Percentiles rank a stretch among this genome's conserved stretches.
Conservation (phyloP, 2,113 vertebrate species). For the Cygnus buccinator region DNA sequence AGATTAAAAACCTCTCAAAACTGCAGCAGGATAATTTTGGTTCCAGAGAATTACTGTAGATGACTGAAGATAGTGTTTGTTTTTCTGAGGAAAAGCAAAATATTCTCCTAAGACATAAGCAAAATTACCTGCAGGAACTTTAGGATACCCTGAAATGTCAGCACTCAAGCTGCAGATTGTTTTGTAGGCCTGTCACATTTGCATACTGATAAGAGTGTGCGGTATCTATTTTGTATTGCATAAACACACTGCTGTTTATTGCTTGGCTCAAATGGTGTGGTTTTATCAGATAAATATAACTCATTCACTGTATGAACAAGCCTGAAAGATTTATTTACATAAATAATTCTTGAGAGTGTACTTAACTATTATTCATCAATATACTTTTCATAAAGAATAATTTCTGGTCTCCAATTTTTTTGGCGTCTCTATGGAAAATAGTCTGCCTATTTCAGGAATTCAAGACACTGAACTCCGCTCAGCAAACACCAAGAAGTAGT, state of each 20-base stretch:
- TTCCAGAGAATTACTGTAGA: background rate
- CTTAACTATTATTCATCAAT: background rate
- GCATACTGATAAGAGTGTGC: background rate
- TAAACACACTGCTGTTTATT: background rate
- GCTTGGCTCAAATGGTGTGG: background rate
- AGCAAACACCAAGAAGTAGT: background rate
- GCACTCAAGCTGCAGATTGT: background rate
- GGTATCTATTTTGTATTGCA: background rate
- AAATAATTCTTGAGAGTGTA: background rate
- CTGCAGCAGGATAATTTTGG: background rate
- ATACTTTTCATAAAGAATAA: background rate
- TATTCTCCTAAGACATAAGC: background rate
- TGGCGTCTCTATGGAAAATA: background rate
- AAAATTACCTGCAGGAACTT: background rate
- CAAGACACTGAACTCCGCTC: background rate
- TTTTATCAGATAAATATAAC: background rate
- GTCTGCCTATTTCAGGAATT: background rate
- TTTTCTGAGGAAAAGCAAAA: background rate
- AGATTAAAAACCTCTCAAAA: slow-evolving; percentile 19
- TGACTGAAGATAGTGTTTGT: background rate
- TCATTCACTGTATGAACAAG: background rate
- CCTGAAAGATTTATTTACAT: background rate
- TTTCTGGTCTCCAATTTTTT: background rate
- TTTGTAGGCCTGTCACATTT: background rate
- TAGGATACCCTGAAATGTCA: background rate